These are phyloP conservation scores for Carassius gibelio DNA, from an alignment of 2,113 vertebrate species.

Conservation along the genomic window DNA sequence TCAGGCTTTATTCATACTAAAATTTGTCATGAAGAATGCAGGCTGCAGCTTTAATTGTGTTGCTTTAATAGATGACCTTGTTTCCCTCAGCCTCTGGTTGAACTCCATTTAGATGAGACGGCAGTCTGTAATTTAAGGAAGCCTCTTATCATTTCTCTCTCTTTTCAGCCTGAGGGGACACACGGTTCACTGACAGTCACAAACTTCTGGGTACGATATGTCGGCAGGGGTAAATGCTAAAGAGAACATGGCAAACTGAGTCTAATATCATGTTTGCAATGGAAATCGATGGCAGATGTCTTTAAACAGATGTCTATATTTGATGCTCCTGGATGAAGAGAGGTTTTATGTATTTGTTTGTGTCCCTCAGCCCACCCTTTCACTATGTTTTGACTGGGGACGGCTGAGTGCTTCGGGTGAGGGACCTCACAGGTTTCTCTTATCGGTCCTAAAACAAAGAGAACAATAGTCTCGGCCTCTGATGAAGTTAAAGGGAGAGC, in stretches of 20 bases:
- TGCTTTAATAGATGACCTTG: slow-evolving; percentile 66
- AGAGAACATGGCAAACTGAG: slow-evolving; percentile 1
- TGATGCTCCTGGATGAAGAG: neutral
- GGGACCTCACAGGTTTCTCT: slow-evolving; percentile 63
- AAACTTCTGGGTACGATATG: neutral
- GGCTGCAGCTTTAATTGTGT: slow-evolving; percentile 57
- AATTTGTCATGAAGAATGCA: slow-evolving; percentile 64
- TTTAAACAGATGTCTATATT: neutral
- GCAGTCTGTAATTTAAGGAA: slow-evolving; percentile 76
- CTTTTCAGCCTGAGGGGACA: slow-evolving; percentile 63
- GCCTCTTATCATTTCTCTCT: slow-evolving; percentile 72
- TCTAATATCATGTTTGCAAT: slow-evolving; percentile 9
- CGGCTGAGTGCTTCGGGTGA: slow-evolving; percentile 54
- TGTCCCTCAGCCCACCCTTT: slow-evolving; percentile 22
- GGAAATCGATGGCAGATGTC: neutral
- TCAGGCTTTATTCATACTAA: slow-evolving; percentile 59
- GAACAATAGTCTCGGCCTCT: slow-evolving; percentile 47
- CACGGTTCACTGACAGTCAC: slow-evolving; percentile 53
- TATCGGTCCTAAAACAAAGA: slow-evolving; percentile 47
- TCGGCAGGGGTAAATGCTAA: slow-evolving; percentile 1
- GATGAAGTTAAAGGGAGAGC: slow-evolving; percentile 41
- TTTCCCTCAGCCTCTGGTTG: slow-evolving; percentile 71
- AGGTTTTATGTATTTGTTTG: slow-evolving; percentile 7
- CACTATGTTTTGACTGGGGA: slow-evolving; percentile 40
- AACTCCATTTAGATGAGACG: slow-evolving; percentile 73